These are phyloP conservation scores for Theonella swinhoei DNA, from an alignment of 37 sponge, comb jelly and placozoan genomes.

Conservation along the genomic window DNA sequence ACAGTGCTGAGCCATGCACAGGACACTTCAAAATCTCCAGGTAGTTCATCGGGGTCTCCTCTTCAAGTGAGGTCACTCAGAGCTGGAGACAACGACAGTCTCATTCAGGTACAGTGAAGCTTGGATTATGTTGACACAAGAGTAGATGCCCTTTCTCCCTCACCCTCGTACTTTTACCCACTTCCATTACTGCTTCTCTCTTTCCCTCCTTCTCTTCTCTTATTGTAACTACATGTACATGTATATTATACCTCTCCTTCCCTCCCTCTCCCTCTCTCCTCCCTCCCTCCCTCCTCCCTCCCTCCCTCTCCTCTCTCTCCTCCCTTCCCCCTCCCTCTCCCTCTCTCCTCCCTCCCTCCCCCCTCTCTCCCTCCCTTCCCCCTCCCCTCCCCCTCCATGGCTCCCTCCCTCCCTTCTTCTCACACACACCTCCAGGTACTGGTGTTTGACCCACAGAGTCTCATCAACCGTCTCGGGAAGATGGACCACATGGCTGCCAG, in stretches of 20 bases:
- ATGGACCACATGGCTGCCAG: conserved; percentile 33
- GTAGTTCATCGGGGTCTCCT: background rate
- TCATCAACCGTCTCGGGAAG: conserved; percentile 61
- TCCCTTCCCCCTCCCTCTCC: background rate
- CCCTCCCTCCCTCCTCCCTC: background rate
- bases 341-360: background rate
- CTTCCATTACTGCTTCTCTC: background rate
- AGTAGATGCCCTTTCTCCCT: background rate
- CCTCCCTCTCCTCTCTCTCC: background rate
- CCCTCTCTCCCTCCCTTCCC: background rate
- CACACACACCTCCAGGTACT: background rate
- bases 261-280: background rate
- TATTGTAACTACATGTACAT: too few relatives aligned
- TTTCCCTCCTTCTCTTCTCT: background rate
- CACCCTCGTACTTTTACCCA: background rate
- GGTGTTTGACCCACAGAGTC: conserved; percentile 64
- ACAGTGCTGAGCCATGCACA: conserved; percentile 24
- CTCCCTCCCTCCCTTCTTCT: background rate
- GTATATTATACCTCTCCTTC: too few relatives aligned
- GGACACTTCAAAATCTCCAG: background rate
- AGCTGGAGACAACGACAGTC: conserved; percentile 20
- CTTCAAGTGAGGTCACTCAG: conserved; percentile 41
- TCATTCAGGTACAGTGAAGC: conserved; percentile 51
- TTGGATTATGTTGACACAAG: too few relatives aligned
- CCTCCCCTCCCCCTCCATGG: background rate